A percentile compares a stretch with the other conserved stretches of the same genome.
Conservation (phyloP, 2,113 vertebrate species). For the Oostethus manadensis region DNA sequence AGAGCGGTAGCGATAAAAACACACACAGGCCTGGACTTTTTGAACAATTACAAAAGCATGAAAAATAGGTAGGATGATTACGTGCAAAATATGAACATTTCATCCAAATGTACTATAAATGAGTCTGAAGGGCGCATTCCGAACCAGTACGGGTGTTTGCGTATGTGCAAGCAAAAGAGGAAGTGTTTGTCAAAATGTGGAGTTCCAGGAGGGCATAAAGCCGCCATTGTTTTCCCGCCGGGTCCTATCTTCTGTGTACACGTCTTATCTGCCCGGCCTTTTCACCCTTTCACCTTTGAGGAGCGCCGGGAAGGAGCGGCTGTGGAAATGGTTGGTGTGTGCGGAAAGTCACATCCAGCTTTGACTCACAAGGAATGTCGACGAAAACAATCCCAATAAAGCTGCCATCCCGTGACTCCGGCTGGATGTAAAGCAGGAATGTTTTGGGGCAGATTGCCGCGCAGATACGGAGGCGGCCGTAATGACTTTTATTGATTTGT, state of each 20-base stretch:
- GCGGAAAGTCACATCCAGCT: too few species aligned
- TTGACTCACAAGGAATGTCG: too few species aligned
- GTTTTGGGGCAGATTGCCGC: neutral
- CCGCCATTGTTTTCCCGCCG: slow-evolving; percentile 23
- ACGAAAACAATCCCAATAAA: too few species aligned
- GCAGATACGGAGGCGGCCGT: neutral
- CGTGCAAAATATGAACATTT: too few species aligned
- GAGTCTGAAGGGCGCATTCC: neutral
- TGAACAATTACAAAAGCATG: too few species aligned
- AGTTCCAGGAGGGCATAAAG: slow-evolving; percentile 23
- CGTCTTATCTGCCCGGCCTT: slow-evolving; percentile 36
- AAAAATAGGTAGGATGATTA: too few species aligned
- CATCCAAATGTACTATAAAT: too few species aligned
- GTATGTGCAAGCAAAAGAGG: neutral
- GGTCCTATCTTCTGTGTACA: slow-evolving; percentile 10
- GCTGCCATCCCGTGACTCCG: too few species aligned
- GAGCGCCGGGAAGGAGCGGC: neutral
- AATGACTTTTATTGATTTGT: slow-evolving; percentile 2
- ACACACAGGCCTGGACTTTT: too few species aligned
- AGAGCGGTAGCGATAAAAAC: too few species aligned
- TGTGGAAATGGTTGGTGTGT: neutral
- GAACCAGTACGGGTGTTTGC: neutral
- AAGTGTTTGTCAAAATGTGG: neutral
- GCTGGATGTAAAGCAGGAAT: neutral
- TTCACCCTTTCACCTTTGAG: slow-evolving; percentile 15